Base-by-base conservation (phyloP, 2,113 vertebrate genomes). In the Ceyx cyanopectus region DNA sequence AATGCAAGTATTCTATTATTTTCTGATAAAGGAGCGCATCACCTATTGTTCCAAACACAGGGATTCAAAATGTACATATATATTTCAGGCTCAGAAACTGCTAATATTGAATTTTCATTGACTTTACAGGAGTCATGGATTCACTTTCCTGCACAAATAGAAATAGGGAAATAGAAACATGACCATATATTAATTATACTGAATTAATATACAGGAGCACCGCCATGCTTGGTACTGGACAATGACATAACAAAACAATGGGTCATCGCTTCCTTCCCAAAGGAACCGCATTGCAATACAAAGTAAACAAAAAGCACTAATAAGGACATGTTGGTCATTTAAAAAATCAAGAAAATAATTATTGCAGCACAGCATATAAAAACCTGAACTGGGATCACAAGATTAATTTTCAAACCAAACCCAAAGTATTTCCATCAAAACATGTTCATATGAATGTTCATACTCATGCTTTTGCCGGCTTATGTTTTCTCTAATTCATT, bases 401-500 rank as follows among this genome's bases (percentile, higher is more conserved):
- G 85, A 73, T n/a, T 79, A 19, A 75, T 85, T 85, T 95, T 93
- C 29, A 73, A 87, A 46, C 5, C 14, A 92, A 94, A 85, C 37
- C 54, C 0, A 4, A 85, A 43, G 14, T 30, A 73, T 67, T 85
- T 43, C 18, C 19, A 66, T 27, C 4, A 76, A 68, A n/a, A 76
- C 5, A 9, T 12, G 4, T 53, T 68, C 34, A 76, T 57, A 12
- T 63, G 67, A 69, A 57, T 22, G 65, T 14, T 45, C 14, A 17
- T 24, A 54, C 79, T 91, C 43, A 61, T 34, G 29, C 24, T 26
- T 62, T 92, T 78, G 21, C 22, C 76, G 29, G 18, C 2, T 54
- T 90, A 76, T 4, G 0, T 48, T 72, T 87, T 90, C 62, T 60
- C 34, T 51, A 75, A 67, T 87, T 81, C n/a, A 57, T 48, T 56